Evolutionary conservation across 2,888 invertebrate species (phyloP).

Genomic region (Hermaeophaga mercurialis): DNA sequence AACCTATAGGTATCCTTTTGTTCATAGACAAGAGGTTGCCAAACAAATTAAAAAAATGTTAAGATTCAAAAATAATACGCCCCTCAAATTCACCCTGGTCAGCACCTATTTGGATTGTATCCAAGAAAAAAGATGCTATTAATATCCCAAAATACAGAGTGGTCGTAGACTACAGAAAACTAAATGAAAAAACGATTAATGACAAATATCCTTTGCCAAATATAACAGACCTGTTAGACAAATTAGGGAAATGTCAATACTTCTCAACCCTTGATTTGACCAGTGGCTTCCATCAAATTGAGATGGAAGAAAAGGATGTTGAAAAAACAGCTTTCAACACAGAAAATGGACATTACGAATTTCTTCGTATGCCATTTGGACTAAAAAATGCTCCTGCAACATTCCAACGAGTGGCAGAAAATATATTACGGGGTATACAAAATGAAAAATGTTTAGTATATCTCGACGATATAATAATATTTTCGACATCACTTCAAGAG

Average conservation of each 20-base stretch:
- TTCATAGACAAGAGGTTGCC: too few species aligned
- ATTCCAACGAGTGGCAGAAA: too few species aligned
- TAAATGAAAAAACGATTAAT: constrained; percentile 43
- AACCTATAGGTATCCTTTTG: too few species aligned
- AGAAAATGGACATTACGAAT: constrained; percentile 28
- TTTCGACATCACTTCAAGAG: constrained; percentile 9
- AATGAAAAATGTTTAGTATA: constrained; percentile 29
- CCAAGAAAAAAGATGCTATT: constrained; percentile 41
- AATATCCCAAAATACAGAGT: constrained; percentile 43
- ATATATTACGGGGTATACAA: too few species aligned
- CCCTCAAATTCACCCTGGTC: constrained; percentile 43
- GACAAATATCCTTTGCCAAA: constrained; percentile 46
- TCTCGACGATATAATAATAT: constrained; percentile 30
- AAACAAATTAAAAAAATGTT: too few species aligned
- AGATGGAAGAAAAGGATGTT: constrained; percentile 18
- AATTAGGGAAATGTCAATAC: constrained; percentile 42
- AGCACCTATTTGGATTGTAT: constrained; percentile 40
- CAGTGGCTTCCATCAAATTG: constrained; percentile 41
- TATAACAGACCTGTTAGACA: constrained; percentile 43
- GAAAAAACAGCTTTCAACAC: constrained; percentile 28
- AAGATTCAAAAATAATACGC: constrained; percentile 38
- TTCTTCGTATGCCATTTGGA: constrained; percentile 26
- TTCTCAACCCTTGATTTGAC: constrained; percentile 45
- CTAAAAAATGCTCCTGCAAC: constrained; percentile 32
- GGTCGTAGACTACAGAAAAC: constrained; percentile 45